A percentile compares a stretch with the other conserved stretches of the same genome.
Evolutionary conservation across 1,140 invertebrate species (phyloP).

Genomic region (Anastatus disparis): DNA sequence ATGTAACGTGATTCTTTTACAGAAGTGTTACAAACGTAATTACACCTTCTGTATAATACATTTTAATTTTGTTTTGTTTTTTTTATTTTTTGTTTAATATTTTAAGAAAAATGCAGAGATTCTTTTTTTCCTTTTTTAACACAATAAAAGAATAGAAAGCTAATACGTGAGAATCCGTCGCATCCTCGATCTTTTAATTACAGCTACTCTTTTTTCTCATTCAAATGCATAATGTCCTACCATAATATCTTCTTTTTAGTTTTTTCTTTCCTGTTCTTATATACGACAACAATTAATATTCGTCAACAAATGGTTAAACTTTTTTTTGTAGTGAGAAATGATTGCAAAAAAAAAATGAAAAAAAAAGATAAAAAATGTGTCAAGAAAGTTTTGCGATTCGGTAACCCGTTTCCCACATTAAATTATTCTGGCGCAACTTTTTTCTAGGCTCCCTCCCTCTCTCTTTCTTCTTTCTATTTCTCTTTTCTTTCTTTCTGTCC

Average conservation of each 20-base stretch:
- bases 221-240: not conserved
- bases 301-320: not conserved
- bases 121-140: too few species aligned
- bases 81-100: not conserved
- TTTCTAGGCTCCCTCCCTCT: too few species aligned
- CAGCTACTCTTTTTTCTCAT: not conserved
- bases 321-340: not conserved
- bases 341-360: too few species aligned
- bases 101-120: too few species aligned
- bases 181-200: not conserved
- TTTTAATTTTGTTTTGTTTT: too few species aligned
- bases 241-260: not conserved
- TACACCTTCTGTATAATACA: too few species aligned
- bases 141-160: too few species aligned
- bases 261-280: not conserved
- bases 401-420: slow-evolving; percentile 29
- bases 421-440: slow-evolving; percentile 23
- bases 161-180: not conserved
- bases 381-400: slow-evolving; percentile 22
- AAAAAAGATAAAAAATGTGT: slow-evolving; percentile 1
- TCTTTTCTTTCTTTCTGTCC: too few species aligned
- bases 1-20: too few species aligned
- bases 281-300: not conserved
- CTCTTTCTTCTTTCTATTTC: too few species aligned
- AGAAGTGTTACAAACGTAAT: too few species aligned